Conservation (phyloP, 2,113 vertebrate species). For the pig (Sus scrofa) region T2T-Sscrofa CM000817.6:35813501-35814000, state of each 20-base stretch:
- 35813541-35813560: too few species aligned
- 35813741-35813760: not conserved
- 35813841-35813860: not conserved
- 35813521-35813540: too few species aligned
- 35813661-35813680: too few species aligned
- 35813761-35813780: not conserved
- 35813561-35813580: too few species aligned
- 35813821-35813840: rapidly evolving
- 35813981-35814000: not conserved
- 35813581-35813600: too few species aligned
- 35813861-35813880: not conserved
- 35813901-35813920: not conserved
- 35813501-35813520: too few species aligned
- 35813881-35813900: too few species aligned
- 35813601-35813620: too few species aligned
- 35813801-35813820: rapidly evolving
- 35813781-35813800: not conserved
- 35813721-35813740: rapidly evolving
- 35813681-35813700: not conserved
- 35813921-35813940: not conserved
- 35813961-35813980: rapidly evolving
- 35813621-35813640: too few species aligned
- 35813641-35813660: too few species aligned
- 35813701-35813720: rapidly evolving
- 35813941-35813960: rapidly evolving